Evolutionary conservation across 2,888 invertebrate genomes (phyloP).

Genomic region (Eueremaeus valkanovi): DNA sequence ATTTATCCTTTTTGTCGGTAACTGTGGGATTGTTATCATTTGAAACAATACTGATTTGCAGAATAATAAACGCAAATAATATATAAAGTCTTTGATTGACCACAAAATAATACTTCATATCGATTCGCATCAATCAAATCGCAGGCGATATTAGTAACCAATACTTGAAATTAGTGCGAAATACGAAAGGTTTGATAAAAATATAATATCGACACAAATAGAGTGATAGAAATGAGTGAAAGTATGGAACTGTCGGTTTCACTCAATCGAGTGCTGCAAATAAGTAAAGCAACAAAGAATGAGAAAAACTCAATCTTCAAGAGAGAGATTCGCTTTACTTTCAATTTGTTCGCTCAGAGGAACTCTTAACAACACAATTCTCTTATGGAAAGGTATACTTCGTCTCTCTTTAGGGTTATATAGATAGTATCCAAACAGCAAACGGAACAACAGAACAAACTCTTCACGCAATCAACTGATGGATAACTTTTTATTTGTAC

Average conservation of each 20-base stretch:
- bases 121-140: conserved; percentile 4
- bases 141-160: not conserved
- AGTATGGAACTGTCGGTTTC: not conserved
- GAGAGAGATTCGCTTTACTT: conserved; percentile 10
- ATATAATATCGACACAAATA: not conserved
- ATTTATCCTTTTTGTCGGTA: not conserved
- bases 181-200: not conserved
- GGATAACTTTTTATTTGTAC: not conserved
- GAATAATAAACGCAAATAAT: not conserved
- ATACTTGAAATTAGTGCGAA: not conserved
- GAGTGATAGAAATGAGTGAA: not conserved
- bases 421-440: not conserved
- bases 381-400: not conserved
- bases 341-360: not conserved
- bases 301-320: not conserved
- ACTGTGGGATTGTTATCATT: not conserved
- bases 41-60: not conserved
- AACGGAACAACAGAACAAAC: not conserved
- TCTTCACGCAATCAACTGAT: conserved; percentile 13
- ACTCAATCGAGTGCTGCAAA: not conserved
- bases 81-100: not conserved
- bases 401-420: too few species aligned
- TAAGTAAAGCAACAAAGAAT: not conserved
- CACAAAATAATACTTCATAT: conserved; percentile 8
- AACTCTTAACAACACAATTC: not conserved